phyloP scores from a whole-genome alignment of 1,140 invertebrate species.

The Drosophila ercepeae region DNA sequence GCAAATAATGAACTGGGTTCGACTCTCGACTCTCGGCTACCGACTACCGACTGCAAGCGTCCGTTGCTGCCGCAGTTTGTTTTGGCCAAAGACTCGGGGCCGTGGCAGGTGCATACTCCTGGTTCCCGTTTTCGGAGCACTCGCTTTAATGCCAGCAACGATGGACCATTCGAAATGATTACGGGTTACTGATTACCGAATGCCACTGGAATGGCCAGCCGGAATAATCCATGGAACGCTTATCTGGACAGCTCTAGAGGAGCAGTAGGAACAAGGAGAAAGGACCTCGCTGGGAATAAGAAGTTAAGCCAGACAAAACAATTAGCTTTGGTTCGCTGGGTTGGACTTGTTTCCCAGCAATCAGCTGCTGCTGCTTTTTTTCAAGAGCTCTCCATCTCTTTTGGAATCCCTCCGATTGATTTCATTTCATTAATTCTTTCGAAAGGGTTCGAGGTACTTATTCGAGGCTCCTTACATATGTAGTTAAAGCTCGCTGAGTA shows the following conservation, averaged over 20 bases:
- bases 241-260: conserved; percentile 3
- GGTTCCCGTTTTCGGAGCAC: too few species aligned
- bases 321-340: conserved; percentile 37
- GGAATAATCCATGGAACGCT: conserved; percentile 18
- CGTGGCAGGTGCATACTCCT: background rate
- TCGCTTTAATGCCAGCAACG: conserved; percentile 41
- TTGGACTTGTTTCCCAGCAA: conserved; percentile 17
- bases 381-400: conserved; percentile 6
- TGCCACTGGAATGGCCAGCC: conserved; percentile 6
- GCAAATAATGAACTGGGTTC: conserved; percentile 71
- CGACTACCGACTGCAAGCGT: conserved; percentile 23
- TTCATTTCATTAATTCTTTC: conserved; percentile 16
- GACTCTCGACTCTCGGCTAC: background rate
- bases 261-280: too few species aligned
- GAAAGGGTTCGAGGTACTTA: too few species aligned
- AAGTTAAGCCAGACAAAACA: conserved; percentile 37
- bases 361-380: conserved; percentile 5
- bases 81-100: conserved; percentile 20
- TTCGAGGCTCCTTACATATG: background rate
- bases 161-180: conserved; percentile 56
- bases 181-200: conserved; percentile 56
- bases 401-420: conserved; percentile 2
- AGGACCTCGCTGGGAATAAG: conserved; percentile 12
- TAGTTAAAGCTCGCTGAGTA: too few species aligned
- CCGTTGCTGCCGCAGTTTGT: conserved; percentile 36